Percentiles rank a stretch among this genome's conserved stretches.
Conservation (phyloP, 2,797 vertebrate species). For the Cynodonichthys magdalenae region DNA sequence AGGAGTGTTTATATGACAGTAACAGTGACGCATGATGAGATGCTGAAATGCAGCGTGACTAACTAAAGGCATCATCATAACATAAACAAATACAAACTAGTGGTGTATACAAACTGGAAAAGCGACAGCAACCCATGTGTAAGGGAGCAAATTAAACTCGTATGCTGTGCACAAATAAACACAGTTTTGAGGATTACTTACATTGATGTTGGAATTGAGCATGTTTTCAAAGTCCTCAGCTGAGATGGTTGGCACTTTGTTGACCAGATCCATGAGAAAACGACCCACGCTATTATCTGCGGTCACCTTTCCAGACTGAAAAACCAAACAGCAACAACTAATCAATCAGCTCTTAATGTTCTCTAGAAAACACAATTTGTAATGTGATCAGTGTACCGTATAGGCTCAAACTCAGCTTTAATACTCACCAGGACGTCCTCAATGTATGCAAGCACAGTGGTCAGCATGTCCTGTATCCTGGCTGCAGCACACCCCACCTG, state of each 20-base stretch:
- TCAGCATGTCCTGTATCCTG: conserved; percentile 91
- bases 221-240: conserved; percentile 98
- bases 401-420: no score
- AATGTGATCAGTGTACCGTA: not conserved
- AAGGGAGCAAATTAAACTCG: no score
- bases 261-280: conserved; percentile 96
- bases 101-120: not conserved
- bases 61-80: no score
- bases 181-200: conserved; percentile 71
- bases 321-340: conserved; percentile 13
- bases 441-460: conserved; percentile 91
- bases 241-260: conserved; percentile 95
- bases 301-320: conserved; percentile 92
- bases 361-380: not conserved
- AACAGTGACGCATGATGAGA: not conserved
- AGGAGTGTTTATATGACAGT: not conserved
- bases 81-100: not conserved
- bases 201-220: conserved; percentile 99
- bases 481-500: conserved; percentile 90
- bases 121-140: not conserved
- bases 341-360: not conserved
- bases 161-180: not conserved
- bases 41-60: no score
- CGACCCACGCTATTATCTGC: conserved; percentile 97
- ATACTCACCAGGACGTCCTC: conserved; percentile 94